phyloP scores from a whole-genome alignment of 2,888 invertebrate genomes.

The Brassicogethes aeneus region DNA sequence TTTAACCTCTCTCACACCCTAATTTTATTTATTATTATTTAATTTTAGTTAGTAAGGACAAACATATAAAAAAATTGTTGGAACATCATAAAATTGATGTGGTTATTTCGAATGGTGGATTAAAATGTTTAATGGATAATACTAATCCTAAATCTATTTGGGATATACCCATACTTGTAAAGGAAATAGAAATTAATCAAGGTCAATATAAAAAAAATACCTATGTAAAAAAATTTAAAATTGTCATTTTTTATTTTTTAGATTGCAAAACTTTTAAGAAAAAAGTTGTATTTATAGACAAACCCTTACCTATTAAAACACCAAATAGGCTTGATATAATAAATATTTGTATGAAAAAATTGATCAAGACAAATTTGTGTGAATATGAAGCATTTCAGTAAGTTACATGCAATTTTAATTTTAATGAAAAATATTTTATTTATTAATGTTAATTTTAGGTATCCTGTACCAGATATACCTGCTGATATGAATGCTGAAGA shows the following conservation, averaged over 20 bases:
- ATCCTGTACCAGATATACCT: not conserved
- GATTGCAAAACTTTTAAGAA: not conserved
- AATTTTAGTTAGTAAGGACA: not conserved
- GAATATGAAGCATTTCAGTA: not conserved
- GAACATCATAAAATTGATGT: not conserved
- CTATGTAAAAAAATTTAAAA: not conserved
- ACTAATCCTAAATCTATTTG: not conserved
- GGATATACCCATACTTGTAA: not conserved
- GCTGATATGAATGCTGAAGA: not conserved
- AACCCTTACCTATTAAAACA: not conserved
- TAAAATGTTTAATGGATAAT: not conserved
- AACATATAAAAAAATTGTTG: not conserved
- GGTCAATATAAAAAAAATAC: not conserved
- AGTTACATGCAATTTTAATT: not conserved
- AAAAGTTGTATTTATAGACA: not conserved
- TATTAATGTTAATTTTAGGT: not conserved
- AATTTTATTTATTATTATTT: no score
- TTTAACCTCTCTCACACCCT: no score
- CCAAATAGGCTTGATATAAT: not conserved
- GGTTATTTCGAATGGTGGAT: not conserved
- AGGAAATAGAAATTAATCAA: not conserved
- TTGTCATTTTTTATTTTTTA: no score
- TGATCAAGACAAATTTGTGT: not conserved
- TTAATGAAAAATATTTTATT: no score
- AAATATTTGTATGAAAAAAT: not conserved